Evolutionary conservation across 2,888 invertebrate species (phyloP).

Genomic region (Amiota communis): DNA sequence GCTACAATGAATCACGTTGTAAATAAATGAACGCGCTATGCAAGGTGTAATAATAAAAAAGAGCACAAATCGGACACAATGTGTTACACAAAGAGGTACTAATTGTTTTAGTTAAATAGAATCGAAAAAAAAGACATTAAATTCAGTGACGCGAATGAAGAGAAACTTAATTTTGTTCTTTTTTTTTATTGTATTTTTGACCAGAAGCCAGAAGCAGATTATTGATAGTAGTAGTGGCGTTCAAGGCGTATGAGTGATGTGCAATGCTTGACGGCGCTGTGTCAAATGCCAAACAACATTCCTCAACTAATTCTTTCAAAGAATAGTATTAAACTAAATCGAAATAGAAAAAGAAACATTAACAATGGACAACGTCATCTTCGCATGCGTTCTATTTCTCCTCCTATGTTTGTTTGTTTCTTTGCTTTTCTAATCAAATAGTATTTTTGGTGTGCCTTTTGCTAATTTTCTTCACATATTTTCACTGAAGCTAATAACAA

Average conservation of each 20-base stretch:
- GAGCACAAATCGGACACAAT: background rate
- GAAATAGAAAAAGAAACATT: background rate
- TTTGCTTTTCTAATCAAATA: conserved; percentile 15
- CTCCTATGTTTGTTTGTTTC: background rate
- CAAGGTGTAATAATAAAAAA: conserved; percentile 17
- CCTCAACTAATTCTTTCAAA: background rate
- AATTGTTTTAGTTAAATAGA: conserved; percentile 5
- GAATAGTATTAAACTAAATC: background rate
- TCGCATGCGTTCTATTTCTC: conserved; percentile 6
- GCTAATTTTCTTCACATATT: conserved; percentile 11
- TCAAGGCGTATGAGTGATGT: background rate
- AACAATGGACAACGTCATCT: conserved; percentile 11
- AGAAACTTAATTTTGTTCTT: background rate
- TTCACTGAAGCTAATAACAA: background rate
- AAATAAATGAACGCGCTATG: conserved; percentile 39
- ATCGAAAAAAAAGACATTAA: background rate
- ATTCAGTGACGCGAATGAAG: background rate
- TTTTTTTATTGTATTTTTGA: no score
- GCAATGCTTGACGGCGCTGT: conserved; percentile 31
- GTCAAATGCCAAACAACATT: conserved; percentile 46
- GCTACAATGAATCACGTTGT: conserved; percentile 50
- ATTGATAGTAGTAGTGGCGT: no score
- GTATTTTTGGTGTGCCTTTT: background rate
- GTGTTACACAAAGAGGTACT: background rate
- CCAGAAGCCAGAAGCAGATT: no score